phyloP scores from a whole-genome alignment of 2,888 invertebrate genomes.

The Lithodes maja region DNA sequence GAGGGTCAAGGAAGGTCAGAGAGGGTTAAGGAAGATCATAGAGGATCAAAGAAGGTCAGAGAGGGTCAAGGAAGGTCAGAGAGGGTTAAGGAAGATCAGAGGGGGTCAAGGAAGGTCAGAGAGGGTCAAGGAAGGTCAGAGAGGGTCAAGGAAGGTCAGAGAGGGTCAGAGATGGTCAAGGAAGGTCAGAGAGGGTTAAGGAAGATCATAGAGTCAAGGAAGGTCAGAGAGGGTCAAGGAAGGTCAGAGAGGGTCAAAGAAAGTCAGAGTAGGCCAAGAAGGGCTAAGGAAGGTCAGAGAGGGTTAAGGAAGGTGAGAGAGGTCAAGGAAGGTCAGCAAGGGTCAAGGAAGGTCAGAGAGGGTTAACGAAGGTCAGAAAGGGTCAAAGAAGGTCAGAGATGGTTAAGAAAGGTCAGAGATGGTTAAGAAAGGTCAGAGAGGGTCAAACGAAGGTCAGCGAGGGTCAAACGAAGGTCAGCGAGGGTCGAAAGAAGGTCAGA shows the following conservation, averaged over 20 bases:
- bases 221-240: conserved; percentile 7
- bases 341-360: neutral
- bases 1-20: too few relatives aligned
- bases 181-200: too few relatives aligned
- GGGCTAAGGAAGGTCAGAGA: conserved; percentile 30
- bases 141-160: neutral
- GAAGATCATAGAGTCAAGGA: neutral
- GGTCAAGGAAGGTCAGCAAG: neutral
- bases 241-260: neutral
- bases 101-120: too few relatives aligned
- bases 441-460: neutral
- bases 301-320: conserved; percentile 27
- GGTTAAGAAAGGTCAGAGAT: neutral
- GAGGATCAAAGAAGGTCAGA: too few relatives aligned
- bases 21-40: too few relatives aligned
- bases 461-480: neutral
- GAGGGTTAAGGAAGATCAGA: too few relatives aligned
- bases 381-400: neutral
- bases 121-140: too few relatives aligned
- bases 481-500: neutral
- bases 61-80: too few relatives aligned
- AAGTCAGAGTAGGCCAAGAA: conserved; percentile 29
- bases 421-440: neutral
- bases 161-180: neutral
- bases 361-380: neutral